These are phyloP conservation scores for Eutrigla gurnardus DNA, from an alignment of 2,797 vertebrate genomes.

Conservation along the genomic window DNA sequence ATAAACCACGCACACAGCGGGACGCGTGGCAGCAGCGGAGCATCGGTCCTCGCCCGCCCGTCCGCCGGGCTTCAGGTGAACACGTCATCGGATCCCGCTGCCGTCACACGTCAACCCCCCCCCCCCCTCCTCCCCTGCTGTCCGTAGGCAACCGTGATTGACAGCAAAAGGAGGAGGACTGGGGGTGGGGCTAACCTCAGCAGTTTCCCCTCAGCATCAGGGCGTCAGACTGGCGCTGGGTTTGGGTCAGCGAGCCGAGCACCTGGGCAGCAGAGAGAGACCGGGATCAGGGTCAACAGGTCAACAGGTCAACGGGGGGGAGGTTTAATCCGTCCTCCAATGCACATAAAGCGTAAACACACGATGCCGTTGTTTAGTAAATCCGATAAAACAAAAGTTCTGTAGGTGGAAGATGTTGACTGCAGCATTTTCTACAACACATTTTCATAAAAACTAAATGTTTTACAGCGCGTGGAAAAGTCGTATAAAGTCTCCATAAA, in stretches of 20 bases:
- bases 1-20: constrained; percentile 12
- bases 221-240: constrained; percentile 81
- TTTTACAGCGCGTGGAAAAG: background rate
- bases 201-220: constrained; percentile 79
- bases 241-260: constrained; percentile 84
- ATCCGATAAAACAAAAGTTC: background rate
- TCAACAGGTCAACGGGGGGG: no score
- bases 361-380: background rate
- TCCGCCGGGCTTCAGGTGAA: constrained; percentile 79
- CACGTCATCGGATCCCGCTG: constrained; percentile 84
- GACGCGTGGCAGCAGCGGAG: constrained; percentile 54
- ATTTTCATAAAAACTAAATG: background rate
- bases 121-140: constrained; percentile 65
- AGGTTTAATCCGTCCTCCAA: background rate
- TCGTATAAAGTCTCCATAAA: background rate
- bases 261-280: constrained; percentile 69
- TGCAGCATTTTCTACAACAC: background rate
- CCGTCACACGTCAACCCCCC: constrained; percentile 41
- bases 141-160: constrained; percentile 59
- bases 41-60: constrained; percentile 83
- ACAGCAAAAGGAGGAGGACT: constrained; percentile 66
- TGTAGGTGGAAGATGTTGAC: background rate
- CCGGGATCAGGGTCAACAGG: background rate
- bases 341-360: background rate
- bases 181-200: constrained; percentile 86